phyloP scores from a whole-genome alignment of 2,797 vertebrate genomes.

The Acipenser ruthenus region DNA sequence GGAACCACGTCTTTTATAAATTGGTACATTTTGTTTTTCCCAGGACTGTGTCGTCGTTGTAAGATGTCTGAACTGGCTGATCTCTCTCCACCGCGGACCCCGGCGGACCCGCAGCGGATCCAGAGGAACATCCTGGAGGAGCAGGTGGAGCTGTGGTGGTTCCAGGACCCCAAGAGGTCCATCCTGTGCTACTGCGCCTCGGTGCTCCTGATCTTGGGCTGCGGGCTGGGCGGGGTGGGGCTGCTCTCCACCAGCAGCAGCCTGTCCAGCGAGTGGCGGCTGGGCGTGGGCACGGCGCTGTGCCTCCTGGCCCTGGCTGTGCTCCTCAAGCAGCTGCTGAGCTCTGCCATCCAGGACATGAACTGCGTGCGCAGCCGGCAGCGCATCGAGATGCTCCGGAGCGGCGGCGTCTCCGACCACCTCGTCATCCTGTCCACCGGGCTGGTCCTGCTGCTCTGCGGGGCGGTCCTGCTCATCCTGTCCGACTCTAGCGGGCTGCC shows the following conservation, averaged over 20 bases:
- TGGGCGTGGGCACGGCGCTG: conserved; percentile 77
- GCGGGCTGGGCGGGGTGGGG: conserved; percentile 78
- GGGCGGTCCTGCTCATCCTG: conserved; percentile 72
- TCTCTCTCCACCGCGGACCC: conserved; percentile 47
- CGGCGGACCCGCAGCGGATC: conserved; percentile 59
- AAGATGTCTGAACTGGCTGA: conserved; percentile 74
- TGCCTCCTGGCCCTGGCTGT: conserved; percentile 84
- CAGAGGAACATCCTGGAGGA: conserved; percentile 84
- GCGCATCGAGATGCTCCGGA: conserved; percentile 82
- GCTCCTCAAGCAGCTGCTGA: conserved; percentile 90
- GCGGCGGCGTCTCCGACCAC: conserved; percentile 78
- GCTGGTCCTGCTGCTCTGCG: conserved; percentile 73
- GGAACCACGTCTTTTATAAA: no score
- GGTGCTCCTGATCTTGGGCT: conserved; percentile 78
- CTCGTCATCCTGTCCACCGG: conserved; percentile 77
- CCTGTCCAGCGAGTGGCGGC: conserved; percentile 86
- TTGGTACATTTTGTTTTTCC: neutral
- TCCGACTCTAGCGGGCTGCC: conserved; percentile 69
- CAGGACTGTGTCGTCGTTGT: conserved; percentile 13
- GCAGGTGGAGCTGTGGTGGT: conserved; percentile 97
- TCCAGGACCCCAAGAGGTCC: conserved; percentile 81
- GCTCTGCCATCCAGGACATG: conserved; percentile 97
- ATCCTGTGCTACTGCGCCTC: conserved; percentile 81
- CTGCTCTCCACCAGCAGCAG: conserved; percentile 91
- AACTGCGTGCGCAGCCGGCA: conserved; percentile 83